Base-by-base conservation (phyloP, 2,113 vertebrate species). In the Mystacornis crossleyi region DNA sequence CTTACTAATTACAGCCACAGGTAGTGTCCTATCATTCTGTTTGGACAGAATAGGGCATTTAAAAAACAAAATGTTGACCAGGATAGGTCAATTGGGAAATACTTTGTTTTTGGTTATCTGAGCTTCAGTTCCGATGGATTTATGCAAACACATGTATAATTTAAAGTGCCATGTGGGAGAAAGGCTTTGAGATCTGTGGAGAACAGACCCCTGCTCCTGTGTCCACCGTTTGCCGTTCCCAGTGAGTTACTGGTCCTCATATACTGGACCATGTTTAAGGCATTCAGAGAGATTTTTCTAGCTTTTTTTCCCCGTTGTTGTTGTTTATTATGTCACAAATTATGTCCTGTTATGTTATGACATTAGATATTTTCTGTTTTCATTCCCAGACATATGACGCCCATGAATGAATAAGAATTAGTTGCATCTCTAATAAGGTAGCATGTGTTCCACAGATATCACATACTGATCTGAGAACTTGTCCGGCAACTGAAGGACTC, bases 391-490 rank as follows among this genome's bases (percentile, higher is more conserved):
- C 1, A 1, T 55, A 45, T 33, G 50, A 86, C 73, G 50, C 45
- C n/a, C 28, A 24, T 34, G 60, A 58, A 53, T 58, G 38, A 83
- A 54, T 33, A 66, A 81, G 50, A 93, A 93, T 86, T 89, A 54
- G 5, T 19, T 78, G 72, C 24, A 83, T 80, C 31, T 92, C 50
- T 92, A 91, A 82, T 75, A 77, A 90, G 62, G 45, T 38, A 73
- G 21, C 62, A 80, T 81, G 29, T 89, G 82, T 77, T 86, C 83
- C 72, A 70, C 47, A 81, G 34, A 83, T 84, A 78, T 7, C 58
- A 54, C 7, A 1, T 81, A 90, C 29, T 93, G 82, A 95, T 90
- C 60, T 61, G 29, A 61, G 62, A 82, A 14, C 40, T 57, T 29
- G 34, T 58, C 72, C 23, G 28, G 67, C 45, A 74, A 38, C 33